A percentile compares a stretch with the other conserved stretches of the same genome.
phyloP scores from a whole-genome alignment of 2,888 invertebrate genomes.

The Drosophila paramelanica region DNA sequence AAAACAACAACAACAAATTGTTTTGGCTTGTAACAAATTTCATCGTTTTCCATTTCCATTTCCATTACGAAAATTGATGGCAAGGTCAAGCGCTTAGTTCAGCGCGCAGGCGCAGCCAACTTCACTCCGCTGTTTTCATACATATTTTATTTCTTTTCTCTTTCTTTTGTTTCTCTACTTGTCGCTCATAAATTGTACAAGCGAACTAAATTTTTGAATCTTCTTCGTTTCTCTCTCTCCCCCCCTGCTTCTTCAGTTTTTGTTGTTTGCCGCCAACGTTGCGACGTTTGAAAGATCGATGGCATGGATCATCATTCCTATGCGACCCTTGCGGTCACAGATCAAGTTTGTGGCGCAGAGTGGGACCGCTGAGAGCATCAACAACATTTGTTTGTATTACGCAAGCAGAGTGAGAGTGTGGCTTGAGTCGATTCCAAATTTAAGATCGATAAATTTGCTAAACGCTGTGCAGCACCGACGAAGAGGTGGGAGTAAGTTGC shows the following conservation, averaged over 20 bases:
- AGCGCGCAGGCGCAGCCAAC: slow-evolving; percentile 68
- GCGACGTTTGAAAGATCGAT: slow-evolving; percentile 50
- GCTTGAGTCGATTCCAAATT: slow-evolving; percentile 17
- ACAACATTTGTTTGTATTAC: slow-evolving; percentile 1
- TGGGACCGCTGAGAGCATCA: background rate
- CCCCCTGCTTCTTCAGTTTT: slow-evolving; percentile 8
- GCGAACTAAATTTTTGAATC: slow-evolving; percentile 25
- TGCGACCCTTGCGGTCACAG: slow-evolving; percentile 53
- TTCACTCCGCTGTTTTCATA: slow-evolving; percentile 3
- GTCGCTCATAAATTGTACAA: slow-evolving; percentile 53
- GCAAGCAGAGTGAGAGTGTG: slow-evolving; percentile 18
- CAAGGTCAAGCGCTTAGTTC: slow-evolving; percentile 76
- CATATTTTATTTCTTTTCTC: slow-evolving; percentile 8
- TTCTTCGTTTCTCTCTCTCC: background rate
- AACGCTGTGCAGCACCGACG: background rate
- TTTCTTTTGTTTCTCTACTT: slow-evolving; percentile 12
- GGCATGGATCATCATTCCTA: slow-evolving; percentile 44
- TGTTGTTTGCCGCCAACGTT: slow-evolving; percentile 60
- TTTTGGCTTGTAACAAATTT: slow-evolving; percentile 36
- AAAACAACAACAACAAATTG: slow-evolving; percentile 14
- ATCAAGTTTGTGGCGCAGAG: slow-evolving; percentile 15
- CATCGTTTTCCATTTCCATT: slow-evolving; percentile 58
- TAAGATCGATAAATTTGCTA: slow-evolving; percentile 9
- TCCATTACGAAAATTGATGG: slow-evolving; percentile 74
- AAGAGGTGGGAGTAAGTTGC: too few relatives aligned